Percentiles rank a stretch among this genome's conserved stretches.
Evolutionary conservation across 1,140 invertebrate species (phyloP).

Genomic region (Geopemphigus sp.): DNA sequence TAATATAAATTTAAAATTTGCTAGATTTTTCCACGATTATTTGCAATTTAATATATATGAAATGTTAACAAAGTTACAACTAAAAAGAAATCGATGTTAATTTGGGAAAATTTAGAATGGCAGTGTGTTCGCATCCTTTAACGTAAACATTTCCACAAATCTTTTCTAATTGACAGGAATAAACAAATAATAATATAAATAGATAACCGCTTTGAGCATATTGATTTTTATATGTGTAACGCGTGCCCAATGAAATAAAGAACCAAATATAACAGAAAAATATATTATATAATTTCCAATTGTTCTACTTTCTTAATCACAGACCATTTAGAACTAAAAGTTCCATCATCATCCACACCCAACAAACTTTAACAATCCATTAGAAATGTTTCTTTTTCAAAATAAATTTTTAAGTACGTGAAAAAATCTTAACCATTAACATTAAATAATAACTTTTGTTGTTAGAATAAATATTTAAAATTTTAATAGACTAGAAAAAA

Average conservation of each 20-base stretch:
- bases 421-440: slow-evolving; percentile 45
- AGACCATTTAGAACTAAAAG: slow-evolving; percentile 19
- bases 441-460: slow-evolving; percentile 33
- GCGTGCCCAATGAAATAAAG: slow-evolving; percentile 23
- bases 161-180: slow-evolving; percentile 40
- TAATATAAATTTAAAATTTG: slow-evolving; percentile 48
- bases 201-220: slow-evolving; percentile 44
- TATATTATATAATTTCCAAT: slow-evolving; percentile 49
- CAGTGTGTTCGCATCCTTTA: slow-evolving; percentile 47
- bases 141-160: slow-evolving; percentile 36
- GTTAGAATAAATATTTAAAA: slow-evolving; percentile 36
- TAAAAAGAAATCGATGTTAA: slow-evolving; percentile 25
- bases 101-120: slow-evolving; percentile 49
- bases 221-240: slow-evolving; percentile 32
- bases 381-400: slow-evolving; percentile 40
- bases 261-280: slow-evolving; percentile 43
- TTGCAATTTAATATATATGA: slow-evolving; percentile 40
- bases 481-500: slow-evolving; percentile 46
- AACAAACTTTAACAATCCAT: slow-evolving; percentile 38
- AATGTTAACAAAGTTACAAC: slow-evolving; percentile 37
- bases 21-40: slow-evolving; percentile 41
- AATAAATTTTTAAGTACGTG: slow-evolving; percentile 47
- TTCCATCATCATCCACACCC: slow-evolving; percentile 22
- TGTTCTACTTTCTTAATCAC: slow-evolving; percentile 47
- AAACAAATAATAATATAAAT: background rate